phyloP scores from a whole-genome alignment of 2,888 invertebrate genomes.

The Pandemis cinnamomeana region DNA sequence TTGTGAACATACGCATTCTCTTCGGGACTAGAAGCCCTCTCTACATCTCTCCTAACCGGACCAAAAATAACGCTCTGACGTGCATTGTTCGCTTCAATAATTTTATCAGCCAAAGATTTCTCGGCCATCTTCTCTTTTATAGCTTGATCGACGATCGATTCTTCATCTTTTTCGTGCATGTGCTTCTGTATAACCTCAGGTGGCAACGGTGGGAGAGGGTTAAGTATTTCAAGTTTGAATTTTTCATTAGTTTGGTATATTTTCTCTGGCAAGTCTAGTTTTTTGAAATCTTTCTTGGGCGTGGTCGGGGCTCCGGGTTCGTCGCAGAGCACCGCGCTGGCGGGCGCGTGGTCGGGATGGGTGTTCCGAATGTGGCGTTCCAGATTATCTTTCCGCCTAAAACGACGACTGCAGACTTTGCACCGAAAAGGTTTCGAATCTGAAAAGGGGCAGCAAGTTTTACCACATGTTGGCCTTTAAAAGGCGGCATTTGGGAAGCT shows the following conservation, averaged over 20 bases:
- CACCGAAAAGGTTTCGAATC: slow-evolving; percentile 89
- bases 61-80: slow-evolving; percentile 79
- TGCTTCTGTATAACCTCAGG: slow-evolving; percentile 69
- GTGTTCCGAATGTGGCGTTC: slow-evolving; percentile 90
- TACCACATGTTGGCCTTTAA: background rate
- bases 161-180: slow-evolving; percentile 49
- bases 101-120: slow-evolving; percentile 60
- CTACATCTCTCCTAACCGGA: slow-evolving; percentile 53
- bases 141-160: slow-evolving; percentile 27
- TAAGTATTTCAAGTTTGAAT: slow-evolving; percentile 63
- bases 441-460: slow-evolving; percentile 58
- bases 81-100: slow-evolving; percentile 76
- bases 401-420: slow-evolving; percentile 87
- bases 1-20: slow-evolving; percentile 77
- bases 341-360: slow-evolving; percentile 83
- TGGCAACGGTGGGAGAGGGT: slow-evolving; percentile 72
- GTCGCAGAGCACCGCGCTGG: slow-evolving; percentile 69
- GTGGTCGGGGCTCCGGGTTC: background rate
- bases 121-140: slow-evolving; percentile 34
- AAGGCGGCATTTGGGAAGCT: background rate
- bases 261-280: slow-evolving; percentile 11
- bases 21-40: slow-evolving; percentile 55
- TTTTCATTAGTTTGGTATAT: slow-evolving; percentile 55
- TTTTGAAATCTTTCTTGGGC: background rate
- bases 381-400: slow-evolving; percentile 91